Evolutionary conservation across 2,797 vertebrate species (phyloP), one percentile per base, ranked within the genome.

Genomic region (Taenioides sp.): DNA sequence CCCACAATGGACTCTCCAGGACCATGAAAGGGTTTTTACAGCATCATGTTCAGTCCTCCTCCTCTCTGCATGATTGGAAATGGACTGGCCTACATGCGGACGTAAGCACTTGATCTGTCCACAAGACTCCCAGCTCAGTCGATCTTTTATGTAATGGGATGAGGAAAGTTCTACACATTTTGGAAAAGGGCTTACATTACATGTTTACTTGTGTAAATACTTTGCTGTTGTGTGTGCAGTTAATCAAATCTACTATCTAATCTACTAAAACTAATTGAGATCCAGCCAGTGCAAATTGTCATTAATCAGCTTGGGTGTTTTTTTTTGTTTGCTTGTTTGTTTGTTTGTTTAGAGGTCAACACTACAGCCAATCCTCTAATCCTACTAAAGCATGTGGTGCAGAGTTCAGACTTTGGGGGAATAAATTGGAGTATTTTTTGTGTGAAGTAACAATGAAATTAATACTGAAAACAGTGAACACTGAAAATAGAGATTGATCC

Each of bases 1-100:
- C 77, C 28, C 72, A 59, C n/a, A 81, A 84, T 87, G 89, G 89
- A 90, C 86, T 88, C 89, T 89, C 88, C 87, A 90, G 87, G 82
- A 85, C 80, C 82, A 86, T 81, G 85, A 87, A 62, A 83, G 80
- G 78, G 72, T 75, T 85, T 86, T 85, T 88, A 80, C 85, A 77
- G 76, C 80, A 54, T 84, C 78, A 77, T 4, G 66, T 85, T 83
- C 75, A 79, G 79, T 80, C 81, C 87, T 73, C 11, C 40, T 86
- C 43, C 43, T 47, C 43, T 37, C 43, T 47, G 14, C 14, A 83
- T 40, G 64, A 65, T 69, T 91, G 89, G 88, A 86, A 78, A 4
- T 55, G 59, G 6, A 88, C 90, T 1, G 59, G 6, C 87, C 60
- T 66, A 40, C 55, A 60, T 65, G 78, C 81, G 90, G 91, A 92